Percentiles rank a stretch among this genome's conserved stretches.
phyloP scores from a whole-genome alignment of 2,113 vertebrate genomes.

The Gobius niger region DNA sequence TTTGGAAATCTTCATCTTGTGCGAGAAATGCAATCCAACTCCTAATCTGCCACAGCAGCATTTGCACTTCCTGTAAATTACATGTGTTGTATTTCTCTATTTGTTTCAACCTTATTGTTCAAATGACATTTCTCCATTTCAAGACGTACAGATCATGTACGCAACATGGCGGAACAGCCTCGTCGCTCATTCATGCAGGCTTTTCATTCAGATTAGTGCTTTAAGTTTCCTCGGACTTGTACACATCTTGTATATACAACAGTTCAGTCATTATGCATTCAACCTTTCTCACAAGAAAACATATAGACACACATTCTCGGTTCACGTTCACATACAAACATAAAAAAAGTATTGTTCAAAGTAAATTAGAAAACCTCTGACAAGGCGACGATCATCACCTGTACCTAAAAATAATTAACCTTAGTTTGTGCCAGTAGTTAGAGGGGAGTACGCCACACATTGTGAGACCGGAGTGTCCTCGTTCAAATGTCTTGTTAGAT shows the following conservation, averaged over 20 bases:
- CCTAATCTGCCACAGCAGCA: conserved; percentile 7
- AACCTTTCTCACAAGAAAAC: conserved; percentile 6
- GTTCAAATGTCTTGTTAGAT: conserved; percentile 65
- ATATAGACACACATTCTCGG: conserved; percentile 39
- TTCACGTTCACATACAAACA: conserved; percentile 52
- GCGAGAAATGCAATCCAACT: conserved; percentile 47
- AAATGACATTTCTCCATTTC: conserved; percentile 8
- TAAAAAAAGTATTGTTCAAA: conserved; percentile 61
- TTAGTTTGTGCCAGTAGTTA: conserved; percentile 75
- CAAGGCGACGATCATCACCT: conserved; percentile 70
- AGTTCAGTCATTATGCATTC: conserved; percentile 43
- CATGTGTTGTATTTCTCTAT: conserved; percentile 13
- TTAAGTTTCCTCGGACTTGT: conserved; percentile 34
- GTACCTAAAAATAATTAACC: conserved; percentile 71
- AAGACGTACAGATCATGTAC: conserved; percentile 51
- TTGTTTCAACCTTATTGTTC: conserved; percentile 34
- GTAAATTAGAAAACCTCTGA: conserved; percentile 68
- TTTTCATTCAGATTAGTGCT: conserved; percentile 57
- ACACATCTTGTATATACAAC: conserved; percentile 12
- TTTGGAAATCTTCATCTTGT: conserved; percentile 49
- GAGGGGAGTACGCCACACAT: conserved; percentile 45
- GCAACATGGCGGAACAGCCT: conserved; percentile 29
- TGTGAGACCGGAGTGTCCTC: conserved; percentile 73
- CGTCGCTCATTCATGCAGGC: conserved; percentile 37
- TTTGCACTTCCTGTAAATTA: conserved; percentile 25